phyloP scores from a whole-genome alignment of 2,888 invertebrate species.

The Pantelozetes paolii region DNA sequence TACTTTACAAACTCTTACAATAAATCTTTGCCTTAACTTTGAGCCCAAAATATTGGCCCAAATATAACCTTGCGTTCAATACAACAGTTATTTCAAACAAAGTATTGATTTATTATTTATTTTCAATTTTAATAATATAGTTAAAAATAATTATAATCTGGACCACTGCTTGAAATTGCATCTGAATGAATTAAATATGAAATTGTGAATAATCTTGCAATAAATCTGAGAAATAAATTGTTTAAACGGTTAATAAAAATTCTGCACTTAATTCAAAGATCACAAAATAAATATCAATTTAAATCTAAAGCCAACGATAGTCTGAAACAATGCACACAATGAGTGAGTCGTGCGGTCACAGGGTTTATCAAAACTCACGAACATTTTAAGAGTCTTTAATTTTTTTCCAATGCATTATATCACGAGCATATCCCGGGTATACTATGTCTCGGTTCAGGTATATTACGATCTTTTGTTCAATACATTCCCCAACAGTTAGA shows the following conservation, averaged over 20 bases:
- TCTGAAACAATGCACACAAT: constrained; percentile 8
- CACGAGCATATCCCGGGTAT: constrained; percentile 25
- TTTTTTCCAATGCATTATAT: neutral
- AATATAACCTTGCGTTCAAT: too few species aligned
- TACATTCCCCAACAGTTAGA: too few species aligned
- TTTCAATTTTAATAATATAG: too few species aligned
- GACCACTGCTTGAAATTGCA: too few species aligned
- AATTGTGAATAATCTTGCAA: neutral
- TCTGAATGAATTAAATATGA: too few species aligned
- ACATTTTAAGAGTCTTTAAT: constrained; percentile 17
- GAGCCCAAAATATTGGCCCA: too few species aligned
- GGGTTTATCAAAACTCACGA: constrained; percentile 18
- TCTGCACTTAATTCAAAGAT: neutral
- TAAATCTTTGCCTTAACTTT: too few species aligned
- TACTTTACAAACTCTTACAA: too few species aligned
- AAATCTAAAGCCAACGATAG: constrained; percentile 1
- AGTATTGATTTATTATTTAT: too few species aligned
- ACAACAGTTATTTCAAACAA: too few species aligned
- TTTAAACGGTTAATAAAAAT: constrained; percentile 10
- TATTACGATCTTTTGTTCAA: neutral
- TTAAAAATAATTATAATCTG: too few species aligned
- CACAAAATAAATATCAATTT: constrained; percentile 32
- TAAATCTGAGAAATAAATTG: constrained; percentile 7
- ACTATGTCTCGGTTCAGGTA: neutral
- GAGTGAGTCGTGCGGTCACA: constrained; percentile 25